Base-by-base conservation (phyloP, 1,140 invertebrate species). In the Drosophila sechellia region DNA sequence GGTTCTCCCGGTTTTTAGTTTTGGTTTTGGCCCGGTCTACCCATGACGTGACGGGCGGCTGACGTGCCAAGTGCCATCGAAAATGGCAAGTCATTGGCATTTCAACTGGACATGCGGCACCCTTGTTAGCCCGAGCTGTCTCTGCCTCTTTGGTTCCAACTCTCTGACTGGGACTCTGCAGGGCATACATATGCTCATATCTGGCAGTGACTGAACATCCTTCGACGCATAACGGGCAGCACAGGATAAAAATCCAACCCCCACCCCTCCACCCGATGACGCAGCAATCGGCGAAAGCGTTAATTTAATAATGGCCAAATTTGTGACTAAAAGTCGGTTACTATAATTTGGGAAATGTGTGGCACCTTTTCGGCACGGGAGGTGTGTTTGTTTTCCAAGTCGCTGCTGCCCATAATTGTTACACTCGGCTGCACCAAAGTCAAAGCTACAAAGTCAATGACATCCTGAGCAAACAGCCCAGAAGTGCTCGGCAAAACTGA, bases 71-170 rank as follows among this genome's bases (percentile, higher is more conserved):
- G 84, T 87, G 84, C 68, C 79, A 87, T 87, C 66, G 77, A 89
- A 84, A 90, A 80, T 84, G 76, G 84, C 84, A 89, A 89, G 84
- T 89, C 84, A 89, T 89, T 80, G 76, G 80, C 84, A 84, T 89
- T 89, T 89, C 83, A 89, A 89, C 84, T 89, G 85, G 85, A 89
- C 84, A 89, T 86, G 83, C 74, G 81, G 81, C 81, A 86, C 83
- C 81, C 81, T 86, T 87, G 81, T 87, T 86, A 87, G 79, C 64
- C 81, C 45, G 59, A 73, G 81, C 72, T 69, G 65, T 81, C 59
- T 75, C 77, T 56, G 54, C n/a, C 55, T 79, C 77, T 55, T 34
- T 25, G 42, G 35, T 49, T 43, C 42, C 20, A 17, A n/a, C 48
- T 55, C 48, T 55, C 40, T 10, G 63, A 46, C 52, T n/a, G 27